Base-by-base conservation (phyloP, 2,888 invertebrate genomes). In the Ornithoptera priamus region DNA sequence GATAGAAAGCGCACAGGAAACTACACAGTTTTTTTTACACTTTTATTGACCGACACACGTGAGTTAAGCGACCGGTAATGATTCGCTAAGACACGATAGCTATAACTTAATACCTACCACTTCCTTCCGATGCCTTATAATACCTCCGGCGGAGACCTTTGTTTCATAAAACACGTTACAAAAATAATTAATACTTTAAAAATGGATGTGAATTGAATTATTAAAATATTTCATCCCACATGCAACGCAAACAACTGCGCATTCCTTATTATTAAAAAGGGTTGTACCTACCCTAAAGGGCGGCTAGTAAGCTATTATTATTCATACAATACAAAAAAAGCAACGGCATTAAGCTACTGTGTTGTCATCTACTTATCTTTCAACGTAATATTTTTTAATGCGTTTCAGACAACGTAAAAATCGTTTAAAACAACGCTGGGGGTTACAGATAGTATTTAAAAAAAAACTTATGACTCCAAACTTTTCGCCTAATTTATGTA, bases 81-180 rank as follows among this genome's bases (percentile, higher is more conserved):
- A 88, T 88, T 89, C 84, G 86, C 85, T 79, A 81, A 85, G 86
- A 83, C 85, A 81, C 79, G 80, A 76, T 73, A 78, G 81, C 46
- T 82, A 85, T 86, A 86, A 85, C 82, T 85, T 84, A 85, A 86
- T 86, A 85, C 85, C 79, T 74, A 85, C 90, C 87, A 85, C 91
- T 90, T 92, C 92, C 92, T 92, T 92, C 92, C 92, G 92, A 92
- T 88, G 80, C 92, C 91, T 80, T 92, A 92, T 84, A 88, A 85
- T 76, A 53, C 63, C 50, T 17, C 57, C 57, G n/a, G 56, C 53
- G n/a, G 58, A 42, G 79, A 80, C 61, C 36, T 61, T 61, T 39
- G 53, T 53, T 53, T 18, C 18, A 4, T 6, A 18, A n/a, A 53
- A 53, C n/a, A 62, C 8, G 6, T 36, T 42, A 61, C 22, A 42